Percentiles rank a stretch among this genome's conserved stretches.
These are phyloP conservation scores for Sander lucioperca DNA, from an alignment of 2,113 vertebrate genomes.

Conservation along the genomic window DNA sequence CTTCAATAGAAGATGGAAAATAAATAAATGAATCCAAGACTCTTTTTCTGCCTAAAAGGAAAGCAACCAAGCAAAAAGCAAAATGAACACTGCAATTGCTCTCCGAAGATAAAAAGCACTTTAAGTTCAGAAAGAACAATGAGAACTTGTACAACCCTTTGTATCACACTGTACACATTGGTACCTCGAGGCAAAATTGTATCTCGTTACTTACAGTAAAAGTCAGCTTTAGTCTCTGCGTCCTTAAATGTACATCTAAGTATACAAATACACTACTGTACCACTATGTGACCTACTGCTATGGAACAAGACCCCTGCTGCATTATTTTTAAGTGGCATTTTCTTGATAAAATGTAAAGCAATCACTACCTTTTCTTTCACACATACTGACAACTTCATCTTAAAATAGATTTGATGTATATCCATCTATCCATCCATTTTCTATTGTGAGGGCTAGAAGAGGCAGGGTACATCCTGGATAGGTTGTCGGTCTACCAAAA, in stretches of 20 bases:
- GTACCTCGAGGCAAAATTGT: constrained; percentile 21
- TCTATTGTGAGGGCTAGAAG: not conserved
- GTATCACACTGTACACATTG: constrained; percentile 14
- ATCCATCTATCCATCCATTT: not conserved
- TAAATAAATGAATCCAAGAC: constrained; percentile 41
- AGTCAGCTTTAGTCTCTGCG: constrained; percentile 4
- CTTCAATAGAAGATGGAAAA: constrained; percentile 32
- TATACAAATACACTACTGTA: not conserved
- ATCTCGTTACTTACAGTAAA: constrained; percentile 20
- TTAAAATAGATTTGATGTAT: constrained; percentile 3
- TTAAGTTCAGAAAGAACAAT: constrained; percentile 37
- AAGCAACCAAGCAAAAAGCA: constrained; percentile 32
- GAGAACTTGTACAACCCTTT: constrained; percentile 5
- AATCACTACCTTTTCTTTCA: constrained; percentile 38
- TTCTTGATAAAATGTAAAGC: not conserved
- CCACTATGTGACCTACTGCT: not conserved
- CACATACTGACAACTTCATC: constrained; percentile 48
- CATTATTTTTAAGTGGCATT: not conserved
- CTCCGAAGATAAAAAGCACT: constrained; percentile 36
- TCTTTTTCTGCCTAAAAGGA: constrained; percentile 38
- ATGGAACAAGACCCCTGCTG: no score
- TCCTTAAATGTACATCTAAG: not conserved
- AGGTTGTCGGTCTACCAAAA: constrained; percentile 5
- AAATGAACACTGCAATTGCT: constrained; percentile 13
- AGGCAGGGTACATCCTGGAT: constrained; percentile 5